Conservation (phyloP, 2,888 invertebrate species). For the Eucera pruinosa region DNA sequence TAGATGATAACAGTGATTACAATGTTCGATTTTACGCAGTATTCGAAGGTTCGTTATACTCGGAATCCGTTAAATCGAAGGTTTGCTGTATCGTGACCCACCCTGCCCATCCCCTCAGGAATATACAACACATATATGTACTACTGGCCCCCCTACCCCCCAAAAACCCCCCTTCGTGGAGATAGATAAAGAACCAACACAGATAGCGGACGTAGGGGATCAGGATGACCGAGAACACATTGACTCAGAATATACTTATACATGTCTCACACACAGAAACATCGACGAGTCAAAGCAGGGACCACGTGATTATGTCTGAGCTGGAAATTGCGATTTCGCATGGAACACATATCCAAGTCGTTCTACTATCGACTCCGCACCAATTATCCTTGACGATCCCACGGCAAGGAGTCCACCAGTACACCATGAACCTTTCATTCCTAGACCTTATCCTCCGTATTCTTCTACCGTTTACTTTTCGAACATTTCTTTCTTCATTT, state of each 20-base stretch:
- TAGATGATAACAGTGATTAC: too few relatives aligned
- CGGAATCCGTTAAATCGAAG: too few relatives aligned
- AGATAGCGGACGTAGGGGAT: conserved; percentile 50
- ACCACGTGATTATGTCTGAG: conserved; percentile 90
- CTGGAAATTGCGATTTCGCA: conserved; percentile 93
- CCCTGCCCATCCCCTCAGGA: conserved; percentile 2
- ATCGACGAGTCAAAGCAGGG: conserved; percentile 84
- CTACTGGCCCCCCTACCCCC: conserved; percentile 14
- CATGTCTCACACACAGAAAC: conserved; percentile 77
- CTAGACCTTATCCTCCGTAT: background rate
- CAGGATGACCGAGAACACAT: conserved; percentile 66
- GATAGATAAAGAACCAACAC: conserved; percentile 32
- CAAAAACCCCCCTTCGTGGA: conserved; percentile 18
- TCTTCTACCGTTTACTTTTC: background rate
- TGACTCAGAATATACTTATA: conserved; percentile 66
- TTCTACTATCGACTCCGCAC: conserved; percentile 86
- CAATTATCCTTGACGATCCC: conserved; percentile 41
- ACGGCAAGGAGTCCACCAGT: background rate
- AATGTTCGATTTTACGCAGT: too few relatives aligned
- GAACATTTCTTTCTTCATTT: background rate
- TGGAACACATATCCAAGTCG: conserved; percentile 87
- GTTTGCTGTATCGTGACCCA: conserved; percentile 39
- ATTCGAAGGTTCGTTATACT: too few relatives aligned
- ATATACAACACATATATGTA: conserved; percentile 27
- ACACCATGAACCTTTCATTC: background rate